phyloP scores from a whole-genome alignment of 2,113 vertebrate genomes.

The Periophthalmus modestus region DNA sequence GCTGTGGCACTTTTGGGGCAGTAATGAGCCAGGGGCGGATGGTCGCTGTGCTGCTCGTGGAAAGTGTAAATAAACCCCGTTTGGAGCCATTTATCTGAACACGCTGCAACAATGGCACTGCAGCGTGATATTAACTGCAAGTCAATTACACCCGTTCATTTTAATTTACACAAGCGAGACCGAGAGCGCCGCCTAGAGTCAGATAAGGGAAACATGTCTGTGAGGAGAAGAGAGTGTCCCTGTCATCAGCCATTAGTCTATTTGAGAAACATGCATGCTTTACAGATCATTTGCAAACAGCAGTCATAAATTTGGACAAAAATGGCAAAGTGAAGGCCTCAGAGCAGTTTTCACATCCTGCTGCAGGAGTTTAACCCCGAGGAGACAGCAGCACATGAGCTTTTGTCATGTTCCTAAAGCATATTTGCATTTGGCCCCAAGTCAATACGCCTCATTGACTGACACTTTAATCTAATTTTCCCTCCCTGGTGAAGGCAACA shows the following conservation, averaged over 20 bases:
- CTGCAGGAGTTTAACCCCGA: constrained; percentile 5
- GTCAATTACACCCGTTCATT: constrained; percentile 50
- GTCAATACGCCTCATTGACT: constrained; percentile 24
- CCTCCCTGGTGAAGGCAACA: constrained; percentile 6
- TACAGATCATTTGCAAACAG: background rate
- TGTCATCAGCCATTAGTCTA: background rate
- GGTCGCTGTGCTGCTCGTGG: too few relatives aligned
- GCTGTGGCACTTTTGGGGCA: background rate
- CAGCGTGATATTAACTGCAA: constrained; percentile 29
- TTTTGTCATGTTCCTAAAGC: constrained; percentile 5
- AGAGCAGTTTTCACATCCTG: too few relatives aligned
- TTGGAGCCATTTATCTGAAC: background rate
- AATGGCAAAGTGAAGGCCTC: background rate
- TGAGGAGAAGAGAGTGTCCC: background rate
- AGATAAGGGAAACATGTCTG: constrained; percentile 16
- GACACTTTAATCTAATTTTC: background rate
- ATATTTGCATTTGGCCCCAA: constrained; percentile 24
- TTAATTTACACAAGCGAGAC: constrained; percentile 15
- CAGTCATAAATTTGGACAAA: background rate
- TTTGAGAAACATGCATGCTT: background rate
- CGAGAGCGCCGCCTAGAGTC: constrained; percentile 54
- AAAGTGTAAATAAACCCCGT: background rate
- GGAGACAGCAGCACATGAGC: constrained; percentile 10
- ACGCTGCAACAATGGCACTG: constrained; percentile 31
- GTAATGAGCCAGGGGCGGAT: background rate